Base-by-base conservation (phyloP, 2,888 invertebrate genomes). In the Halictus quadricinctus region DNA sequence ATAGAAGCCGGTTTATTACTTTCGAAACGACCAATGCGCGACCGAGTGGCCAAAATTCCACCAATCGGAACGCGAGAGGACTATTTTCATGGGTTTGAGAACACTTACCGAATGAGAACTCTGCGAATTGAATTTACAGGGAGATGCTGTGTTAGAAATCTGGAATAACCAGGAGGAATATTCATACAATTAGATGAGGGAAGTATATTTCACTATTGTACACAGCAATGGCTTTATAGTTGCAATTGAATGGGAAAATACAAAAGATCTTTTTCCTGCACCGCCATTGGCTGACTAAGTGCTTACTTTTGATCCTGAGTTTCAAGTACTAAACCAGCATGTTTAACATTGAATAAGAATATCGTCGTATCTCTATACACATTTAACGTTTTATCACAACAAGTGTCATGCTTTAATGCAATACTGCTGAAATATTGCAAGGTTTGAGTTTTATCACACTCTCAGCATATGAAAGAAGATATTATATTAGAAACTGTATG, bases 1-100 rank as follows among this genome's bases (percentile, higher is more conserved):
- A 48, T 43, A 21, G n/a, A 77, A 69, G 80, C 78, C 88, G 83
- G 80, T 88, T 76, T 69, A 60, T 18, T 48, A 86, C 81, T 86
- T 88, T 78, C 36, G 80, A 86, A 83, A 76, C 43, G n/a, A 69
- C 86, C 84, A 86, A 86, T 85, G 29, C 21, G 43, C 48, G 36
- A 29, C 54, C 50, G 7, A 43, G 15, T 41, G 25, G 46, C 25
- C 25, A 8, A 46, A 36, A 29, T 46, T 77, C 54, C 15, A 66
- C 87, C 83, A 87, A 87, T 81, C 77, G 77, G 1, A 64, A 5
- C 12, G 5, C 6, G 48, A 4, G 13, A 46, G 72, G 21, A 48
- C 13, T 7, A 18, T 41, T 50, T 64, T n/a, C 21, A 29, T 43
- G 2, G 1, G 0, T 64, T 78, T 76, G 10, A 15, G 18, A 58